phyloP scores from a whole-genome alignment of 2,113 vertebrate species.

The Siniperca chuatsi region DNA sequence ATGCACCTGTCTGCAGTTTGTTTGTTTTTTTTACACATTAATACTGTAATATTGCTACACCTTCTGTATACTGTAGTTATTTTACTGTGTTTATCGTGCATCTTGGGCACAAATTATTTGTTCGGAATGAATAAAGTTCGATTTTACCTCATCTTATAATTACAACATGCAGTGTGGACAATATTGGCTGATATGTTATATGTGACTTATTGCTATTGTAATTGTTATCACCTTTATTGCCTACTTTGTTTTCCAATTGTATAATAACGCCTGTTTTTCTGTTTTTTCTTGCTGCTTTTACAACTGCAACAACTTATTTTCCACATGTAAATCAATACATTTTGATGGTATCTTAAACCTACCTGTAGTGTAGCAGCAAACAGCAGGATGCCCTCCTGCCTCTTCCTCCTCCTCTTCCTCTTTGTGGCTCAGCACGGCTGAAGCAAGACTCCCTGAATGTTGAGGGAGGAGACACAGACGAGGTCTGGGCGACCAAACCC shows the following conservation, averaged over 20 bases:
- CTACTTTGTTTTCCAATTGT: not conserved
- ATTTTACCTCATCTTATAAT: too few species aligned
- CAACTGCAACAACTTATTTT: not conserved
- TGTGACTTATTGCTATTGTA: not conserved
- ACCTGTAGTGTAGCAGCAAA: constrained; percentile 45
- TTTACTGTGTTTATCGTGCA: not conserved
- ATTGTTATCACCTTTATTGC: not conserved
- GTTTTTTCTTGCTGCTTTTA: not conserved
- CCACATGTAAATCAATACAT: not conserved
- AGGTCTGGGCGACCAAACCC: constrained; percentile 25
- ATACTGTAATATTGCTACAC: not conserved
- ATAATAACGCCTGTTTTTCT: not conserved
- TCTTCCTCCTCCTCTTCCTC: constrained; percentile 37
- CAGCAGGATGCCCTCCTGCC: not conserved
- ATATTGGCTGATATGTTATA: not conserved
- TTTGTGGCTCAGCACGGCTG: constrained; percentile 1
- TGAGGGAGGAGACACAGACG: constrained; percentile 16
- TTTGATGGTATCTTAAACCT: not conserved
- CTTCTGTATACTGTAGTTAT: not conserved
- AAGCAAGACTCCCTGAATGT: not conserved
- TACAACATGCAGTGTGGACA: too few species aligned
- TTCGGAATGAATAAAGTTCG: too few species aligned
- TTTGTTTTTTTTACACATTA: not conserved
- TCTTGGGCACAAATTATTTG: not conserved
- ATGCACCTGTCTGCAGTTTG: too few species aligned